Base-by-base conservation (phyloP, 2,888 invertebrate genomes). In the Pristionchus exspectatus region DNA sequence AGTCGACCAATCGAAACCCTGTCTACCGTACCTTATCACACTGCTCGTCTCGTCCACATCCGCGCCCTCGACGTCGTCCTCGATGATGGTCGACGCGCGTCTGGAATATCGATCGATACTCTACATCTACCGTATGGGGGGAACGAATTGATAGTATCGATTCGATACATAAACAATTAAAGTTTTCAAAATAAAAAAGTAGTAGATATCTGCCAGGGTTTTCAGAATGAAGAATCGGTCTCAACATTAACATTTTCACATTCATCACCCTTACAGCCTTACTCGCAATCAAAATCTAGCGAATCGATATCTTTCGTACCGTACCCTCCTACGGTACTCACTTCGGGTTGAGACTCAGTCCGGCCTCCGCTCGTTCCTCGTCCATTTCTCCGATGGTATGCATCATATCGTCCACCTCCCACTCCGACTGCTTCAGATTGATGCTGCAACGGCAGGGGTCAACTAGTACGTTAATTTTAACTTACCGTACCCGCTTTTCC, bases 341-440 rank as follows among this genome's bases (percentile, higher is more conserved):
- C 81, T 81, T 81, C 44, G n/a, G 9, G 14, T 50, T 81, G 27
- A 50, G 44, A 33, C n/a, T 27, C 50, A 50, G n/a, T 14, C 84
- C 84, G 2, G 84, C 84, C 30, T 56, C 87, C 9, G 59, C 72
- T 27, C 74, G 72, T 24, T 69, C 89, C 44, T 89, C 86, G 30
- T 86, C 90, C 33, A 92, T 92, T 90, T 92, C 91, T 56, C 89
- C 91, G 18, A 92, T 92, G 2, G 91, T 74, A 30, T 90, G 54
- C 91, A 92, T 90, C 90, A 91, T 87, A n/a, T 89, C 87, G 1
- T 91, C 91, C 74, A 90, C 59, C 63, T 91, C 90, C 92, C 92
- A 92, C 54, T 90, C 91, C 2, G 90, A 89, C 18, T 90, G 81
- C 44, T 69, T 66, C 56, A 88, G 88, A n/a, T 90, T 77, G 27